Percentiles rank a stretch among this genome's conserved stretches.
These are phyloP conservation scores for Meloidogyne chitwoodi DNA, from an alignment of 1,140 invertebrate genomes.

Conservation along the genomic window DNA sequence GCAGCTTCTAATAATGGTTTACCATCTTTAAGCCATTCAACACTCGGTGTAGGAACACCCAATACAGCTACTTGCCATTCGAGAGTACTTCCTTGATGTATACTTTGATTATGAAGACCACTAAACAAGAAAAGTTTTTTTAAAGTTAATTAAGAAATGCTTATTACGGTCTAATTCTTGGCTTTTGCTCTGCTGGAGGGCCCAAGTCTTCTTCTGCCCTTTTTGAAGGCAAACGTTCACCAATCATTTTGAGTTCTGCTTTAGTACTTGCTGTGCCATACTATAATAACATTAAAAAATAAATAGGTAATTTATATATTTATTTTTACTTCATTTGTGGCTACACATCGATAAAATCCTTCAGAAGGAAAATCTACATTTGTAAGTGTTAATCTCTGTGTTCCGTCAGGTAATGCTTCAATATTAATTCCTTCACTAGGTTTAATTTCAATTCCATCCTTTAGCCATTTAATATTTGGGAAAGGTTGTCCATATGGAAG, in stretches of 20 bases:
- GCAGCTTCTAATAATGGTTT: constrained; percentile 48
- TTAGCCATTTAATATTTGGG: constrained; percentile 55
- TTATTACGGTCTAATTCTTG: constrained; percentile 45
- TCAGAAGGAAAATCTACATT: constrained; percentile 53
- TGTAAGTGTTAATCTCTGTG: constrained; percentile 46
- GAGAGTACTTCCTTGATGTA: constrained; percentile 47
- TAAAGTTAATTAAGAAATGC: not conserved
- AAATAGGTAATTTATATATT: not conserved
- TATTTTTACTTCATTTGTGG: constrained; percentile 49
- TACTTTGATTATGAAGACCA: constrained; percentile 57
- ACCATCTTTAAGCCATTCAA: constrained; percentile 59
- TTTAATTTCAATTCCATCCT: constrained; percentile 51
- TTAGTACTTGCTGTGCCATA: constrained; percentile 58
- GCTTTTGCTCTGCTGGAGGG: constrained; percentile 54
- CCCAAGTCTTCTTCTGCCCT: constrained; percentile 20
- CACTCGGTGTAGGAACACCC: constrained; percentile 53
- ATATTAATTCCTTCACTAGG: constrained; percentile 47
- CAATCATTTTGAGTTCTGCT: constrained; percentile 52
- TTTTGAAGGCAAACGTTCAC: constrained; percentile 30
- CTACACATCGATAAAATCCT: constrained; percentile 56
- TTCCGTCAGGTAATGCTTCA: constrained; percentile 50
- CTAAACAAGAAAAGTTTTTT: not conserved
- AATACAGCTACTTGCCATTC: constrained; percentile 47
- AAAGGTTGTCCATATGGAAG: constrained; percentile 58
- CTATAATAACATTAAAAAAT: not conserved